phyloP scores from a whole-genome alignment of 2,113 vertebrate genomes.

The Neofelis nebulosa region DNA sequence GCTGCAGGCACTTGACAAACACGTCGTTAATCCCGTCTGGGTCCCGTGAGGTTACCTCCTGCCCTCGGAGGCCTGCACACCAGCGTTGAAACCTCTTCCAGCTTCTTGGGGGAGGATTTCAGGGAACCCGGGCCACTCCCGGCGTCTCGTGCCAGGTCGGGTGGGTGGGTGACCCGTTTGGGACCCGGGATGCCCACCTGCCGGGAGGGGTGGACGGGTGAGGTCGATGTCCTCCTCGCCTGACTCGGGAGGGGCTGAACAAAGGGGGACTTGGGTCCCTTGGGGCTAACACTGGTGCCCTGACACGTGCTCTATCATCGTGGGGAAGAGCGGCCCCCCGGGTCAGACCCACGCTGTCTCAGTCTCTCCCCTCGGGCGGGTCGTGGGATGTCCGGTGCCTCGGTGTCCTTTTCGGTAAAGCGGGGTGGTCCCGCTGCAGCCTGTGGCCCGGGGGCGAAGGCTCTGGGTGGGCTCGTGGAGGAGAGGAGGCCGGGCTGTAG shows the following conservation, averaged over 20 bases:
- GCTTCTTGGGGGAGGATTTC: background rate
- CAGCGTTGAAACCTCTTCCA: background rate
- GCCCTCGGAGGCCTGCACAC: background rate
- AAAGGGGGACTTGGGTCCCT: background rate
- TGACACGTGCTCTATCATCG: fast-evolving
- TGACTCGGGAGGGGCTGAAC: background rate
- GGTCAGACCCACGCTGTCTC: background rate
- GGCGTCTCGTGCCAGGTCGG: fast-evolving
- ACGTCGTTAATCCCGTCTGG: background rate
- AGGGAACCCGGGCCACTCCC: too few species aligned
- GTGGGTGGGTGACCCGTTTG: background rate
- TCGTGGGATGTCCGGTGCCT: background rate
- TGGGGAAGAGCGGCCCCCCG: background rate
- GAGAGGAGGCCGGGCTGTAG: background rate
- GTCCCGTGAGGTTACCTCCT: background rate
- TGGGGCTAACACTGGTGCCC: too few species aligned
- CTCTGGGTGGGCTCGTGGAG: background rate
- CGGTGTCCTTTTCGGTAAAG: background rate
- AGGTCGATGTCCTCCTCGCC: too few species aligned
- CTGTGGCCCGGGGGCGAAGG: fast-evolving
- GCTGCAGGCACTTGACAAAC: background rate
- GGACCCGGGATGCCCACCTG: fast-evolving
- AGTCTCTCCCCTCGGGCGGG: background rate
- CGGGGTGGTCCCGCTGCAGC: background rate
- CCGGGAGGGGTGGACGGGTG: fast-evolving